Evolutionary conservation across 2,113 vertebrate species (phyloP).

Genomic region (Mus spicilegus): DNA sequence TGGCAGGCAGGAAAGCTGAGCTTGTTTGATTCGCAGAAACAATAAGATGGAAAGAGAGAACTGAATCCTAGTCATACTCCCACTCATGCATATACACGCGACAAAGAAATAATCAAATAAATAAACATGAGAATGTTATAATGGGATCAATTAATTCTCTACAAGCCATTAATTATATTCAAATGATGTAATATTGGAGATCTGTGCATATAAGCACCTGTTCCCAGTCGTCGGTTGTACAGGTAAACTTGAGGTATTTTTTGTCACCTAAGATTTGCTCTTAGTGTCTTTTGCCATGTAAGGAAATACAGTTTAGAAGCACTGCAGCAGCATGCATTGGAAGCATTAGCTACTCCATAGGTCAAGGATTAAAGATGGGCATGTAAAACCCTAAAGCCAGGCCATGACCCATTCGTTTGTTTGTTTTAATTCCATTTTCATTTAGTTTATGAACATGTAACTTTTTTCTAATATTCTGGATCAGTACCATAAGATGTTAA

Average conservation of each 20-base stretch:
- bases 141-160: background rate
- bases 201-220: background rate
- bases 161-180: background rate
- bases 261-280: background rate
- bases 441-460: background rate
- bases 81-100: background rate
- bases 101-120: background rate
- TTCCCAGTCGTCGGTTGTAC: background rate
- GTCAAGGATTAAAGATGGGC: background rate
- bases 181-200: background rate
- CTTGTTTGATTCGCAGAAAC: background rate
- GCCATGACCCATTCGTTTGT: background rate
- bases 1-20: background rate
- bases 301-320: background rate
- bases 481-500: background rate
- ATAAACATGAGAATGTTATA: too few species aligned
- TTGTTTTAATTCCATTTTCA: background rate
- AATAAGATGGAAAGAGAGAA: background rate
- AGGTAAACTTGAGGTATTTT: background rate
- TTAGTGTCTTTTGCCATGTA: background rate
- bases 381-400: background rate
- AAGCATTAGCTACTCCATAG: background rate
- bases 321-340: background rate
- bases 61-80: background rate
- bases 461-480: background rate